Conservation (phyloP, 2,797 vertebrate genomes). For the Phalloptychus januarius region DNA sequence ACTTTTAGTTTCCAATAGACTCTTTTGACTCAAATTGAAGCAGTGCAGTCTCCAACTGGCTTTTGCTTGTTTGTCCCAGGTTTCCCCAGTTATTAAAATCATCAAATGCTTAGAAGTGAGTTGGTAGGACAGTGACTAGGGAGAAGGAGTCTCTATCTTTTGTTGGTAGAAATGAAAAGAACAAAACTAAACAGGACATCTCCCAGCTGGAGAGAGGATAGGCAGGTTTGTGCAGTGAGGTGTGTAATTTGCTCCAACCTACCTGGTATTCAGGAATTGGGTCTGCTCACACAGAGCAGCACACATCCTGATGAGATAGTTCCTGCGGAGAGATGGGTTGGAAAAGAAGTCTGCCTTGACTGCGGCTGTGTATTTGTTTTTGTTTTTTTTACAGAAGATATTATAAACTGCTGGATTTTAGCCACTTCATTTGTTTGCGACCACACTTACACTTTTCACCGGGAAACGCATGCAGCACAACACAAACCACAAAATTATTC, state of each 20-base stretch:
- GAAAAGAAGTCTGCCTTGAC: slow-evolving; percentile 17
- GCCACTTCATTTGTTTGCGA: not conserved
- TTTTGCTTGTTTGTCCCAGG: slow-evolving; percentile 28
- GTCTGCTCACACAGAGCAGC: slow-evolving; percentile 14
- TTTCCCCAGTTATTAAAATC: slow-evolving; percentile 25
- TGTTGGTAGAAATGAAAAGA: slow-evolving; percentile 21
- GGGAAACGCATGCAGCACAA: slow-evolving; percentile 4
- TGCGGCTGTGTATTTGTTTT: not conserved
- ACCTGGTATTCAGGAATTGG: slow-evolving; percentile 37
- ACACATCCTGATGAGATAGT: slow-evolving; percentile 25
- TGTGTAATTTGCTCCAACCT: slow-evolving; percentile 52
- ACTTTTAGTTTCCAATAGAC: slow-evolving; percentile 42
- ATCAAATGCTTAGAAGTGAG: slow-evolving; percentile 18
- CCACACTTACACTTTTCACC: slow-evolving; percentile 2
- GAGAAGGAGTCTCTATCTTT: slow-evolving; percentile 9
- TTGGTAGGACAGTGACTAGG: slow-evolving; percentile 5
- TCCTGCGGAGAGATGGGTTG: slow-evolving; percentile 21
- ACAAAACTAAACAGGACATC: slow-evolving; percentile 18
- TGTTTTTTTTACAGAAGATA: not conserved
- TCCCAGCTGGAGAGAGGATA: slow-evolving; percentile 10
- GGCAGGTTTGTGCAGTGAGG: slow-evolving; percentile 49
- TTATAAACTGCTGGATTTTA: slow-evolving; percentile 21
- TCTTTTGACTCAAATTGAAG: slow-evolving; percentile 16
- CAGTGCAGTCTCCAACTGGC: slow-evolving; percentile 24
- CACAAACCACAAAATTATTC: slow-evolving; percentile 14